Conservation (phyloP, 2,888 invertebrate genomes). For the Escarpia spicata region DNA sequence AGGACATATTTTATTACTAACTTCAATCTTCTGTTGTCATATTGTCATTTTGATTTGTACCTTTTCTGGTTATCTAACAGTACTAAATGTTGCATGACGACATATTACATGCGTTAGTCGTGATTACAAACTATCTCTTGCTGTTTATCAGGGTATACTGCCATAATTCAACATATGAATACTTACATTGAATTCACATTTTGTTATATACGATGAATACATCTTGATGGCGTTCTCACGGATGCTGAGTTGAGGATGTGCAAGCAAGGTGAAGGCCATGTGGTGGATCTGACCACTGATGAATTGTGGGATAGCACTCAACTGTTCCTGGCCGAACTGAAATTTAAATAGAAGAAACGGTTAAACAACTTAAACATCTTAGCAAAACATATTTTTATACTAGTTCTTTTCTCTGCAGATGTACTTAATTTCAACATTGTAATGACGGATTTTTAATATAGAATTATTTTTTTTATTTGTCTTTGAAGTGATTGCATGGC, state of each 20-base stretch:
- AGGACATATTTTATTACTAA: too few relatives aligned
- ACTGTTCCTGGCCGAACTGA: slow-evolving; percentile 39
- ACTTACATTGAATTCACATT: slow-evolving; percentile 52
- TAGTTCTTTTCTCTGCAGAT: background rate
- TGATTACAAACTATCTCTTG: too few relatives aligned
- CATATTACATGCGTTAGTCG: too few relatives aligned
- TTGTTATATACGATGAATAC: slow-evolving; percentile 55
- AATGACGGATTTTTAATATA: background rate
- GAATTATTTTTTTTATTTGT: slow-evolving; percentile 17
- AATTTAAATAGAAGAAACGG: slow-evolving; percentile 3
- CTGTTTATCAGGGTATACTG: too few relatives aligned
- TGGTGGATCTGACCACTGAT: slow-evolving; percentile 49
- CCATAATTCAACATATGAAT: background rate
- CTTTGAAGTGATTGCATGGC: too few relatives aligned
- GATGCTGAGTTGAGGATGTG: slow-evolving; percentile 59
- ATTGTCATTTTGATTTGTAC: too few relatives aligned
- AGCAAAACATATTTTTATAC: background rate
- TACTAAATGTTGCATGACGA: too few relatives aligned
- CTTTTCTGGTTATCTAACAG: too few relatives aligned
- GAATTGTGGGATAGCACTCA: slow-evolving; percentile 50
- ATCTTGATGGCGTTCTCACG: slow-evolving; percentile 59
- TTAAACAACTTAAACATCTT: background rate
- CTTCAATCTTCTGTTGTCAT: too few relatives aligned
- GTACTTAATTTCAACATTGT: background rate
- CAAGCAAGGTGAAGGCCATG: slow-evolving; percentile 54